Evolutionary conservation across 2,797 vertebrate species (phyloP).

Genomic region (Pyrocephalus nanus): DNA sequence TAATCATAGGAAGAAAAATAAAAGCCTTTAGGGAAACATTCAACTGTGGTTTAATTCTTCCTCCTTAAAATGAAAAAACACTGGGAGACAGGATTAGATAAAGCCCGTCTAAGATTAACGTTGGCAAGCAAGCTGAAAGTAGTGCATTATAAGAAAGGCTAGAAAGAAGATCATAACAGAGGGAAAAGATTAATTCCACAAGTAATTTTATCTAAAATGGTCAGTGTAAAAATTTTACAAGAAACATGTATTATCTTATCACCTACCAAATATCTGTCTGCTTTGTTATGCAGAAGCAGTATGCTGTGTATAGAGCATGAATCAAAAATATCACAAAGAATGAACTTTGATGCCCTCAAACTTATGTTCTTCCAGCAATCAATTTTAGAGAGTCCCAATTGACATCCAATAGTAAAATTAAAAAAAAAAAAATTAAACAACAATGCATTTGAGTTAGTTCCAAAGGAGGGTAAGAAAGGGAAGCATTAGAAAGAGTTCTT

Average conservation of each 20-base stretch:
- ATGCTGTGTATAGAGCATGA: not conserved
- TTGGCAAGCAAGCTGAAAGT: not conserved
- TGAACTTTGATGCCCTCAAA: not conserved
- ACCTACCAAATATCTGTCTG: not conserved
- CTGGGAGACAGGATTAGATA: not conserved
- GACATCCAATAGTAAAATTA: not conserved
- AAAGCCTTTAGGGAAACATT: not conserved
- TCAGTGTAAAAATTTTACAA: not conserved
- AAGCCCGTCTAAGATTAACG: not conserved
- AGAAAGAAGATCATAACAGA: not conserved
- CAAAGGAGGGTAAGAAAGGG: constrained; percentile 26
- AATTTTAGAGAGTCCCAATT: not conserved
- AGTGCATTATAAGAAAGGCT: not conserved
- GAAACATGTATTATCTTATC: not conserved
- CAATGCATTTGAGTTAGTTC: constrained; percentile 24
- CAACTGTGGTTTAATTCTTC: not conserved
- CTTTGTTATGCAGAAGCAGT: not conserved
- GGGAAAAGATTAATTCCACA: not conserved
- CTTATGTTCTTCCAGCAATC: not conserved
- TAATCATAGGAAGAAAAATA: not conserved
- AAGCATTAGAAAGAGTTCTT: constrained; percentile 52
- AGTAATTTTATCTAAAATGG: not conserved
- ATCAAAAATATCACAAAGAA: not conserved
- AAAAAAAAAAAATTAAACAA: constrained; percentile 5
- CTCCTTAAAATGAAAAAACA: not conserved